Evolutionary conservation across 2,797 vertebrate genomes (phyloP).

Genomic region (Calcarius lapponicus): DNA sequence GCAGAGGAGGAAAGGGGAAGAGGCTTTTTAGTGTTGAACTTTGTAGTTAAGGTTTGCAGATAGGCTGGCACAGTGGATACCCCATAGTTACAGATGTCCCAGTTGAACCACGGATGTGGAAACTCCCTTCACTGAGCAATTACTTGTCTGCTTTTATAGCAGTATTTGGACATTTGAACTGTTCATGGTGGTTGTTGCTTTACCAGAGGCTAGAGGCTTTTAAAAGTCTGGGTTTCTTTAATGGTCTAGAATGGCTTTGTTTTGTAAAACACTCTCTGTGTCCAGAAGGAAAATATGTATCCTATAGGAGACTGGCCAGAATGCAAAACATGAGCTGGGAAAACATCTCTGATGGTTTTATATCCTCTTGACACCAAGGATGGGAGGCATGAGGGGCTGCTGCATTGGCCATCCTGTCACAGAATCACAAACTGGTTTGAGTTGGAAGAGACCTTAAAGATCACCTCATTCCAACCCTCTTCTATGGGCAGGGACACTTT

Average conservation of each 20-base stretch:
- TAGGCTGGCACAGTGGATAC: neutral
- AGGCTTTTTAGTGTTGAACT: neutral
- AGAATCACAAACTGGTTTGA: neutral
- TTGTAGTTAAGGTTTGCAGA: neutral
- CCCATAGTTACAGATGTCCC: neutral
- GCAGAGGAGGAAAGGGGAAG: neutral
- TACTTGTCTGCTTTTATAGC: neutral
- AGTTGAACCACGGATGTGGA: neutral
- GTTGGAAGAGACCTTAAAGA: neutral
- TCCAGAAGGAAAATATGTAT: neutral
- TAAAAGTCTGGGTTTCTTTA: neutral
- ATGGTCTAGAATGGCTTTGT: neutral
- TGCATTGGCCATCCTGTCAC: neutral
- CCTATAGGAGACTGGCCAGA: neutral
- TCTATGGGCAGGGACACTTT: neutral
- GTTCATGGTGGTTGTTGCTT: neutral
- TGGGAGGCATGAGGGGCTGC: neutral
- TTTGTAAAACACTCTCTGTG: neutral
- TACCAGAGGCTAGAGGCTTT: slow-evolving; percentile 27
- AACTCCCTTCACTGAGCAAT: slow-evolving; percentile 4
- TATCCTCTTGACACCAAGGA: neutral
- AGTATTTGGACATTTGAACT: neutral
- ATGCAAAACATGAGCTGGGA: neutral
- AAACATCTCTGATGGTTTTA: neutral
- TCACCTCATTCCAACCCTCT: neutral